Base-by-base conservation (phyloP, 2,888 invertebrate species). In the Cheilosia soror region DNA sequence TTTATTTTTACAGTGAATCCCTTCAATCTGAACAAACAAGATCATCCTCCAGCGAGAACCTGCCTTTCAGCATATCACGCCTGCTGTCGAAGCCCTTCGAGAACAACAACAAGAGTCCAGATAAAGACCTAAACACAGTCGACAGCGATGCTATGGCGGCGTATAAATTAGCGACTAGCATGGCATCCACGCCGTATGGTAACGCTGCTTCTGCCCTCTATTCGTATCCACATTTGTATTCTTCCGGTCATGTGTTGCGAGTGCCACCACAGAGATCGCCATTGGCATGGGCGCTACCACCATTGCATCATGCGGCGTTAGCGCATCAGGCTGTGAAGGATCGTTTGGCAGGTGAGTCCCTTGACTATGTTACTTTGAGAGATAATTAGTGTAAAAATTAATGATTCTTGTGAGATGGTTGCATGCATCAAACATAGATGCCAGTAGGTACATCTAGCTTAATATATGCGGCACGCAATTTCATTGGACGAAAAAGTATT, bases 301-400 rank as follows among this genome's bases (percentile, higher is more conserved):
- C 93, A 57, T 88, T 93, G 82, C 92, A 92, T 88, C 93, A 91
- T 93, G 96, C 96, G 2, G 96, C 96, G 62, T 95, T 96, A 90
- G 96, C 96, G 2, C 95, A 96, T 89, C 96, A 96, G 92, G 96
- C 96, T 90, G 96, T 96, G 89, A 96, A 96, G 92, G 96, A 96
- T 92, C 94, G 96, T 92, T 92, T 96, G 89, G 96, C 96, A 93
- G 96, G 96, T 96, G 93, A 94, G 95, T 93, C 29, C 6, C 63
- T 51, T 20, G 6, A 57, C n/a, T 44, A 13, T 25, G 9, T 20
- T 7, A 25, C 20, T 58, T 5, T 20, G 40, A 20, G 29, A 11
- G n/a, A 13, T 53, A 44, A 49, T 37, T 40, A 37, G 31, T 37
- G 29, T 9, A 6, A 5, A 33, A 71, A 31, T 57, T 57, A 57